Evolutionary conservation across 2,113 vertebrate species (phyloP).

Genomic region (Sinocyclocheilus anshuiensis): DNA sequence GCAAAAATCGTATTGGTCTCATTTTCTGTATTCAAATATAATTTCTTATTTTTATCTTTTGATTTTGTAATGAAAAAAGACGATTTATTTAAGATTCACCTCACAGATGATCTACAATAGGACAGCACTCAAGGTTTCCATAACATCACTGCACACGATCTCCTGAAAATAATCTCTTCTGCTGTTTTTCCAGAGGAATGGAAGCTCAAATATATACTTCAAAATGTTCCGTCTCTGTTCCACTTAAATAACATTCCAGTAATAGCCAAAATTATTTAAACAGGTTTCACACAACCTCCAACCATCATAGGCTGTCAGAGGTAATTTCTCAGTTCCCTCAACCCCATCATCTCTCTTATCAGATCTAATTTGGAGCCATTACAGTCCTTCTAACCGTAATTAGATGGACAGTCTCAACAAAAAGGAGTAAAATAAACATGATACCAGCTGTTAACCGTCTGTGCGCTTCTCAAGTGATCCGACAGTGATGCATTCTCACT

Average conservation of each 20-base stretch:
- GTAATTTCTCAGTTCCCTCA: neutral
- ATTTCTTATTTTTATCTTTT: too few relatives aligned
- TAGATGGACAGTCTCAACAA: slow-evolving; percentile 45
- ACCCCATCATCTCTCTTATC: slow-evolving; percentile 29
- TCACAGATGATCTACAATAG: too few relatives aligned
- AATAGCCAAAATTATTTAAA: slow-evolving; percentile 31
- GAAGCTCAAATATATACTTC: neutral
- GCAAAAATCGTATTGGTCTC: too few relatives aligned
- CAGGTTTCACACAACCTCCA: neutral
- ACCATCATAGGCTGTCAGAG: slow-evolving; percentile 8
- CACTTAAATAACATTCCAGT: neutral
- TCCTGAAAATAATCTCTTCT: neutral
- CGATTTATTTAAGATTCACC: too few relatives aligned
- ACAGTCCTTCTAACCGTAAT: slow-evolving; percentile 29
- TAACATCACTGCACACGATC: neutral
- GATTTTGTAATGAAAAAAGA: too few relatives aligned
- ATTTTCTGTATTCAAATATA: too few relatives aligned
- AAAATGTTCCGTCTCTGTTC: neutral
- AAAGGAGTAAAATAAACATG: slow-evolving; percentile 39
- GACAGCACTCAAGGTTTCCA: neutral
- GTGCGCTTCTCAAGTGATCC: neutral
- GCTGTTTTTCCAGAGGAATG: neutral
- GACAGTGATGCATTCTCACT: neutral
- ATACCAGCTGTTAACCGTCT: slow-evolving; percentile 25
- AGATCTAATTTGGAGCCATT: slow-evolving; percentile 35